Conservation (phyloP, 2,113 vertebrate species). For the Dicerorhinus sumatrensis region DNA sequence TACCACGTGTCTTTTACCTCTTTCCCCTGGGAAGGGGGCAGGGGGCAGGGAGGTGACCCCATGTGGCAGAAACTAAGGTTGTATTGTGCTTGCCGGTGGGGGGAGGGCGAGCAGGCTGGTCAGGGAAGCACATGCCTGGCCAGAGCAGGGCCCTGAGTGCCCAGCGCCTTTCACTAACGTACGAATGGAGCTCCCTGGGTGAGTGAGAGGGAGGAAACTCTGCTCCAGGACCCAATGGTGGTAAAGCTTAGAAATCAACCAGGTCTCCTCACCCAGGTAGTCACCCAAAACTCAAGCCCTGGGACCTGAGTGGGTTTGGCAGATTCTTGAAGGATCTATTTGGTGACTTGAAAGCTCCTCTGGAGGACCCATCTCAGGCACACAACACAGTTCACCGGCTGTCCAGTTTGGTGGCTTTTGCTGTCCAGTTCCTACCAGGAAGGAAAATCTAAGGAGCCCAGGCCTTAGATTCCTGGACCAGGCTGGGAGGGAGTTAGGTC, state of each 20-base stretch:
- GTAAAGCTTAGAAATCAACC: neutral
- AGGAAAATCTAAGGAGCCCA: neutral
- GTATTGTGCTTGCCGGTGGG: conserved; percentile 80
- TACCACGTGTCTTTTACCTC: conserved; percentile 81
- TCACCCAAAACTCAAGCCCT: conserved; percentile 10
- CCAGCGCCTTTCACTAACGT: neutral
- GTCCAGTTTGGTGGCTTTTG: neutral
- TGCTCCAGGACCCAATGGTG: neutral
- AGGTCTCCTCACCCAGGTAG: neutral
- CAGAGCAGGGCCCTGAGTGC: neutral
- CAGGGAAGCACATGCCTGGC: conserved; percentile 70
- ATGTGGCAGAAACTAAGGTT: conserved; percentile 80
- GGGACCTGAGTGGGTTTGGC: neutral
- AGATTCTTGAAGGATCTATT: neutral
- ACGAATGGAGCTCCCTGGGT: neutral
- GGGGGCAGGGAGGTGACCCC: conserved; percentile 79
- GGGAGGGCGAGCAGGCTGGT: conserved; percentile 67
- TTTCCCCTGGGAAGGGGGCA: conserved; percentile 75
- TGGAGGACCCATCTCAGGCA: neutral
- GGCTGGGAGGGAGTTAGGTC: neutral
- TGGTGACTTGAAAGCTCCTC: neutral
- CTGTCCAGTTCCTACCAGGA: neutral
- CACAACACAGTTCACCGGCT: neutral
- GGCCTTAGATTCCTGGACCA: neutral
- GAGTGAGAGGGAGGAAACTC: neutral